These are phyloP conservation scores for Athalia circularis DNA, from an alignment of 2,888 invertebrate species.

Conservation along the genomic window DNA sequence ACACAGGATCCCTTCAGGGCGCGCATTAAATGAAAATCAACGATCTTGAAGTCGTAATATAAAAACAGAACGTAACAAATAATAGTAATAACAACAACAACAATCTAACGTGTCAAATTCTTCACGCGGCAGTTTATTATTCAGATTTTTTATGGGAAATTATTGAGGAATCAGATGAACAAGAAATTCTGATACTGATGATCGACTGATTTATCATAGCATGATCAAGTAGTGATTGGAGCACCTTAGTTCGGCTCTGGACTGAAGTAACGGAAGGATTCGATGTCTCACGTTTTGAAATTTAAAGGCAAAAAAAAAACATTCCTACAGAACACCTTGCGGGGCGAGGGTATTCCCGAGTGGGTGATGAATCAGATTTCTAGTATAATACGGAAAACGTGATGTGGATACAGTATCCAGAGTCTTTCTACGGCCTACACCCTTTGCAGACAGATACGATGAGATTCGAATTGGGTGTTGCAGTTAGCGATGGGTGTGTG, in stretches of 20 bases:
- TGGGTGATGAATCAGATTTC: constrained; percentile 40
- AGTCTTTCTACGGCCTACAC: constrained; percentile 14
- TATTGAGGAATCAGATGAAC: neutral
- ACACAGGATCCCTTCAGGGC: neutral
- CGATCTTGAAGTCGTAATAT: neutral
- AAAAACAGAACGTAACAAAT: neutral
- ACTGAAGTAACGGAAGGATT: neutral
- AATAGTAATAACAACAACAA: neutral
- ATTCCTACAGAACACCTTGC: neutral
- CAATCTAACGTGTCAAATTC: neutral
- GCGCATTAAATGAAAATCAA: constrained; percentile 38
- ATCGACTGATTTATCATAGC: too few relatives aligned
- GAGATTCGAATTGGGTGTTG: neutral
- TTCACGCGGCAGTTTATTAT: neutral
- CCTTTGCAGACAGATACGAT: neutral
- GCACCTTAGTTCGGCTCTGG: too few relatives aligned
- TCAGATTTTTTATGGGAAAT: neutral
- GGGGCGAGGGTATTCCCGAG: constrained; percentile 18
- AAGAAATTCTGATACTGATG: too few relatives aligned
- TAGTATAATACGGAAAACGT: constrained; percentile 38
- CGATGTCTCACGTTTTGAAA: constrained; percentile 7
- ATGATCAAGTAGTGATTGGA: too few relatives aligned
- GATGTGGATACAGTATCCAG: constrained; percentile 28
- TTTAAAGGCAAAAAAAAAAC: constrained; percentile 20
- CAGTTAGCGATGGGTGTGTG: constrained; percentile 2